Conservation (phyloP, 1,140 invertebrate genomes). For the Ditylenchus dipsaci region DNA sequence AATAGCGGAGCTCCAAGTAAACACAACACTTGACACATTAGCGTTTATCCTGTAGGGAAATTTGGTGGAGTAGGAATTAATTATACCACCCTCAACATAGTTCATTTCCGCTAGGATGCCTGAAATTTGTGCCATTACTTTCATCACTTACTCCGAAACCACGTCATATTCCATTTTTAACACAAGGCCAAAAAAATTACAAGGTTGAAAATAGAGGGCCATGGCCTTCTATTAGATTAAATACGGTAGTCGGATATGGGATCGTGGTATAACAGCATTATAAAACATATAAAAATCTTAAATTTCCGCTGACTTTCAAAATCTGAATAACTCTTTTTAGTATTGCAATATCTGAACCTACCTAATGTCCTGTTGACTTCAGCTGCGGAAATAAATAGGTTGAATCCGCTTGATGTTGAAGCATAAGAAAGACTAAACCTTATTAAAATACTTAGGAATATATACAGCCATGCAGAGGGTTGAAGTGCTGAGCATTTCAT, state of each 20-base stretch:
- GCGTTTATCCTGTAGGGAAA: slow-evolving; percentile 54
- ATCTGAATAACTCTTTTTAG: too few relatives aligned
- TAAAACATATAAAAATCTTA: too few relatives aligned
- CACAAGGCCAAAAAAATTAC: too few relatives aligned
- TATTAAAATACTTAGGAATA: too few relatives aligned
- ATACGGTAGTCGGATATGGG: too few relatives aligned
- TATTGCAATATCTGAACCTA: too few relatives aligned
- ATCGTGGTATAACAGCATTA: too few relatives aligned
- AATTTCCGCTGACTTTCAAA: too few relatives aligned
- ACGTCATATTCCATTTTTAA: too few relatives aligned
- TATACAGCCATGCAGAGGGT: too few relatives aligned
- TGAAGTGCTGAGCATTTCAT: too few relatives aligned
- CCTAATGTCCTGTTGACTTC: slow-evolving; percentile 56
- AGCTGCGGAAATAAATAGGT: slow-evolving; percentile 48
- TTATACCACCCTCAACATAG: slow-evolving; percentile 48
- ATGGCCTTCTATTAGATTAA: not conserved
- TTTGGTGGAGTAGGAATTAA: slow-evolving; percentile 53
- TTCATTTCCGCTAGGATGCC: slow-evolving; percentile 49
- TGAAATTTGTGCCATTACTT: slow-evolving; percentile 18
- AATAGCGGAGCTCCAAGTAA: slow-evolving; percentile 45
- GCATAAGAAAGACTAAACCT: not conserved
- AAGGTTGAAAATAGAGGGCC: not conserved
- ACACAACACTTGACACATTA: slow-evolving; percentile 50
- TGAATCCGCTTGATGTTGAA: slow-evolving; percentile 23
- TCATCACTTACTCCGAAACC: too few relatives aligned